Evolutionary conservation across 2,113 vertebrate genomes (phyloP).

Genomic region (Heliornis fulica): DNA sequence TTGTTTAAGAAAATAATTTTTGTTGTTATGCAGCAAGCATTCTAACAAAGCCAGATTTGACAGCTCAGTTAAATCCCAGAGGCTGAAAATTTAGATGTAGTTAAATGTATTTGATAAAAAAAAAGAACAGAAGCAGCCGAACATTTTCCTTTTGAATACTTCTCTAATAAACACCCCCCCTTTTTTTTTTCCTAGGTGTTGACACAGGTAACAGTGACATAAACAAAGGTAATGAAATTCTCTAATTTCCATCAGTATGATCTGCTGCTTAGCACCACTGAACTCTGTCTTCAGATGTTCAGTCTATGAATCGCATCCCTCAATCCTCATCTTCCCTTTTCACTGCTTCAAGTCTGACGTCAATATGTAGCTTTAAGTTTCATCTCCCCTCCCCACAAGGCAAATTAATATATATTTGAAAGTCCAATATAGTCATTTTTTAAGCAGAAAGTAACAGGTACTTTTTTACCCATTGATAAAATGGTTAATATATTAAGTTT

Average conservation of each 20-base stretch:
- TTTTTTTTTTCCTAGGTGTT: neutral
- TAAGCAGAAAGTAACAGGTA: neutral
- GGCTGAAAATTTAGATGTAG: neutral
- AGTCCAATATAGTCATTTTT: neutral
- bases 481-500: no score
- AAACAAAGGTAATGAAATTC: neutral
- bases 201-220: neutral
- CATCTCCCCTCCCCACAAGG: neutral
- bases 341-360: neutral
- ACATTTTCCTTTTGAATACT: neutral
- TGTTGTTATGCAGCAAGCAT: neutral
- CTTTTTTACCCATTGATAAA: neutral
- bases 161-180: neutral
- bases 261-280: neutral
- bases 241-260: neutral
- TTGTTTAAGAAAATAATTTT: neutral
- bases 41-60: neutral
- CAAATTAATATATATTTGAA: neutral
- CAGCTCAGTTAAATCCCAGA: neutral
- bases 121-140: neutral
- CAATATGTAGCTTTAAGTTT: neutral
- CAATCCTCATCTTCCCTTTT: neutral
- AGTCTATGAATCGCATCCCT: neutral
- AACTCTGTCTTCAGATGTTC: neutral
- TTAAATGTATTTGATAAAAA: neutral